A percentile compares a stretch with the other conserved stretches of the same genome.
Evolutionary conservation across 2,797 vertebrate species (phyloP).

Genomic region (Hylomyscus alleni): DNA sequence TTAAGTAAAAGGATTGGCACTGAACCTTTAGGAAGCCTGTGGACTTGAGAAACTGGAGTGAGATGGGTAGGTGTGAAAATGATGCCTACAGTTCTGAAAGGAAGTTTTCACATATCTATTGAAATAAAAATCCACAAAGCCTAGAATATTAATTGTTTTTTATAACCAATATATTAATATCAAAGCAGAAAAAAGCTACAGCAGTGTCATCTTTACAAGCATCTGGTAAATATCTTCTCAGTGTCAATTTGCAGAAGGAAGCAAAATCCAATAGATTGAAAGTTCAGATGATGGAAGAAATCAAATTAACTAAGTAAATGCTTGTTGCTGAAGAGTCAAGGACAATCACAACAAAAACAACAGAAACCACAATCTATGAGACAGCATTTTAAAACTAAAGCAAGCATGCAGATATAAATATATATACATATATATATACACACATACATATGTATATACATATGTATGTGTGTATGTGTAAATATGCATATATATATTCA

Average conservation of each 20-base stretch:
- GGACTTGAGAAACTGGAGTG: not conserved
- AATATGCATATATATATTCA: too few relatives aligned
- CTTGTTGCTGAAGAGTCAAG: not conserved
- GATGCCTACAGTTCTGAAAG: not conserved
- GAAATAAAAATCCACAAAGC: not conserved
- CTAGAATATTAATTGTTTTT: slow-evolving; percentile 6
- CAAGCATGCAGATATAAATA: not conserved
- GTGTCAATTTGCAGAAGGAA: slow-evolving; percentile 52
- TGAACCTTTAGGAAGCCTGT: not conserved
- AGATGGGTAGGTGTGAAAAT: not conserved
- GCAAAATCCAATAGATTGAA: not conserved
- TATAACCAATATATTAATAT: not conserved
- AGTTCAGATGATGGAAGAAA: not conserved
- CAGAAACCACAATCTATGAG: not conserved
- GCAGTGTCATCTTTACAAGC: not conserved
- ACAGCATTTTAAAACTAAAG: slow-evolving; percentile 54
- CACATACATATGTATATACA: too few relatives aligned
- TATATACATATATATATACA: too few relatives aligned
- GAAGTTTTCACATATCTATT: not conserved
- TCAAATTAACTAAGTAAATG: not conserved
- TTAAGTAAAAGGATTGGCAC: not conserved
- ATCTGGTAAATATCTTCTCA: not conserved
- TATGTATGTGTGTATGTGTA: too few relatives aligned
- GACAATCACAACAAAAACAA: not conserved
- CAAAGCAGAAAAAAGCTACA: not conserved